Percentiles rank a stretch among this genome's conserved stretches.
These are phyloP conservation scores for Morpho achilles DNA, from an alignment of 2,888 invertebrate genomes.

Conservation along the genomic window DNA sequence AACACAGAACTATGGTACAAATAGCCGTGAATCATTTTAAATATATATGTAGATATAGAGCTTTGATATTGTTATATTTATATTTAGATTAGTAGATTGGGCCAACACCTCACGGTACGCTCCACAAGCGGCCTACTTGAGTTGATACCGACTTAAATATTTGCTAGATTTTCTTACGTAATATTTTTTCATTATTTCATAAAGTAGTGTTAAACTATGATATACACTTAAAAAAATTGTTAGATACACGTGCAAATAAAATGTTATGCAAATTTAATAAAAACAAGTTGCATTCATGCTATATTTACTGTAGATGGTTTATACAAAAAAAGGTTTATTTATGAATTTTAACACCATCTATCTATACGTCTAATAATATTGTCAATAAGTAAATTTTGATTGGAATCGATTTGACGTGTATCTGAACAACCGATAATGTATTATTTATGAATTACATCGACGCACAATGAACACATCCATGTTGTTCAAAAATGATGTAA, in stretches of 20 bases:
- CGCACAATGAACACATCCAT: conserved; percentile 49
- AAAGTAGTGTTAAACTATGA: conserved; percentile 1
- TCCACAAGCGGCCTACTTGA: conserved; percentile 19
- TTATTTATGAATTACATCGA: conserved; percentile 26
- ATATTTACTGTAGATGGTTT: conserved; percentile 8
- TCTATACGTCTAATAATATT: conserved; percentile 8
- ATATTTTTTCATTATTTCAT: conserved; percentile 52
- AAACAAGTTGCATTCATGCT: conserved; percentile 3
- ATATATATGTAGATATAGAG: conserved; percentile 39
- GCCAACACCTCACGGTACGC: conserved; percentile 1
- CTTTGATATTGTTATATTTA: conserved; percentile 38
- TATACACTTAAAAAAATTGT: too few relatives aligned
- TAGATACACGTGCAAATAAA: conserved; percentile 29
- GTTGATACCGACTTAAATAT: conserved; percentile 29
- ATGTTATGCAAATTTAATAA: conserved; percentile 1
- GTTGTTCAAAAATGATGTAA: conserved; percentile 16
- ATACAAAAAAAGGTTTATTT: conserved; percentile 6
- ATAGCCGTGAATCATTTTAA: conserved; percentile 45
- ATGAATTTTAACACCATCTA: conserved; percentile 9
- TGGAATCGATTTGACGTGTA: conserved; percentile 8
- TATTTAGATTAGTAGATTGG: conserved; percentile 36
- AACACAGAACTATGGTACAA: conserved; percentile 55
- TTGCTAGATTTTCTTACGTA: conserved; percentile 64
- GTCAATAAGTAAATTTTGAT: background rate
- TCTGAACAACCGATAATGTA: conserved; percentile 17